phyloP scores from a whole-genome alignment of 2,888 invertebrate genomes.

The Halocaridina rubra region DNA sequence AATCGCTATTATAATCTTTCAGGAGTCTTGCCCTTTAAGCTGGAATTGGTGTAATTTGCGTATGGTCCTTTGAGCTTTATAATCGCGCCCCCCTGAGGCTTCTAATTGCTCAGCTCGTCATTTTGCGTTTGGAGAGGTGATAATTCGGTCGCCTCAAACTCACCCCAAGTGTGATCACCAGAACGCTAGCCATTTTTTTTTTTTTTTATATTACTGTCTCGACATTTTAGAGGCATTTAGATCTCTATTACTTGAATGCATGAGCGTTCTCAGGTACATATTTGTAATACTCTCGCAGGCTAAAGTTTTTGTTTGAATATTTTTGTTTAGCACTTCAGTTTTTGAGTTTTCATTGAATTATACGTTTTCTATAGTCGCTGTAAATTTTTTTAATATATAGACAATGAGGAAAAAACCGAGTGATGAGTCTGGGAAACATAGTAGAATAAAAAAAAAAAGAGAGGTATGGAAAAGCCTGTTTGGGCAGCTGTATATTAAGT shows the following conservation, averaged over 20 bases:
- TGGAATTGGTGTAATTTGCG: neutral
- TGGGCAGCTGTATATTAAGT: conserved; percentile 37
- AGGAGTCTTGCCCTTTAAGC: neutral
- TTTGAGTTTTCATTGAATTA: no score
- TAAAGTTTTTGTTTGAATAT: no score
- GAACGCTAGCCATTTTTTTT: neutral
- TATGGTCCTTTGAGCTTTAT: neutral
- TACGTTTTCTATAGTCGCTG: no score
- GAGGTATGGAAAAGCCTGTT: conserved; percentile 6
- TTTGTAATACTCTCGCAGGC: no score
- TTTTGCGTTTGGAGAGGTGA: conserved; percentile 3
- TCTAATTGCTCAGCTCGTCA: conserved; percentile 16
- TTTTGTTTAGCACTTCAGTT: no score
- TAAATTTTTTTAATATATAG: no score
- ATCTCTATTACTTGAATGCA: no score
- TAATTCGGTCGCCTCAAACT: conserved; percentile 6
- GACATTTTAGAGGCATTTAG: no score
- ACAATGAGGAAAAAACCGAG: no score
- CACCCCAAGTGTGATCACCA: neutral
- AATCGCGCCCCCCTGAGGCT: neutral
- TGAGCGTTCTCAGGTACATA: no score
- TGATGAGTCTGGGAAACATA: no score
- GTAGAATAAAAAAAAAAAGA: neutral
- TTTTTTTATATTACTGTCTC: no score
- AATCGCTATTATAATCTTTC: neutral